Evolutionary conservation across 2,888 invertebrate genomes (phyloP).

Genomic region (Ischnura elegans): DNA sequence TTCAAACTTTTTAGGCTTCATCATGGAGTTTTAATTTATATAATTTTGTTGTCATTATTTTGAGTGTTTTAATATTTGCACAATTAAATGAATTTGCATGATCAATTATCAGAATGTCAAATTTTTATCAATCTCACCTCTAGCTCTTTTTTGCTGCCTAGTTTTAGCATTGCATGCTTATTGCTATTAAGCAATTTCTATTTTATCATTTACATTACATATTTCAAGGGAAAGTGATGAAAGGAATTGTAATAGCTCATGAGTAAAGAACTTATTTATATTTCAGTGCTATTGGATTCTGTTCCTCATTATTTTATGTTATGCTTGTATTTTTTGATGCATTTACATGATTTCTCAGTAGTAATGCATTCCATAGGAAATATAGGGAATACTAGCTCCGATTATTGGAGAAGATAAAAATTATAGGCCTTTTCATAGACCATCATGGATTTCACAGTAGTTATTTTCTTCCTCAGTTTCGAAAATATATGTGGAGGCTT

Average conservation of each 20-base stretch:
- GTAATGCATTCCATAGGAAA: background rate
- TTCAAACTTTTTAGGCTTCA: background rate
- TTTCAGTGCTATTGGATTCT: background rate
- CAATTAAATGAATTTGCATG: background rate
- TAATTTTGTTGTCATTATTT: background rate
- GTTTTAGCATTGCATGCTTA: background rate
- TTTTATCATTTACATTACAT: background rate
- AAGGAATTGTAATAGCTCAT: background rate
- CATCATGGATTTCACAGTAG: background rate
- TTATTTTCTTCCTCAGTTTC: background rate
- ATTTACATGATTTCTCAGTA: background rate
- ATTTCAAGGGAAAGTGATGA: background rate
- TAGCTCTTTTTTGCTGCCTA: background rate
- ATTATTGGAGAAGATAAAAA: no score
- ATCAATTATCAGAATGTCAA: background rate
- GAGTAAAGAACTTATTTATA: background rate
- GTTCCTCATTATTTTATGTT: background rate
- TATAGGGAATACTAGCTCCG: no score
- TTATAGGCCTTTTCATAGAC: no score
- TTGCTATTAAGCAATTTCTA: background rate
- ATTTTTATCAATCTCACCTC: background rate
- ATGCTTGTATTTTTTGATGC: background rate
- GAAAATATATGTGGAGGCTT: conserved; percentile 13
- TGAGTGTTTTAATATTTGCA: background rate
- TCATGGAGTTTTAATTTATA: background rate